These are phyloP conservation scores for Phrynosoma blainvillii DNA, from an alignment of 2,113 vertebrate species.

Conservation along the genomic window DNA sequence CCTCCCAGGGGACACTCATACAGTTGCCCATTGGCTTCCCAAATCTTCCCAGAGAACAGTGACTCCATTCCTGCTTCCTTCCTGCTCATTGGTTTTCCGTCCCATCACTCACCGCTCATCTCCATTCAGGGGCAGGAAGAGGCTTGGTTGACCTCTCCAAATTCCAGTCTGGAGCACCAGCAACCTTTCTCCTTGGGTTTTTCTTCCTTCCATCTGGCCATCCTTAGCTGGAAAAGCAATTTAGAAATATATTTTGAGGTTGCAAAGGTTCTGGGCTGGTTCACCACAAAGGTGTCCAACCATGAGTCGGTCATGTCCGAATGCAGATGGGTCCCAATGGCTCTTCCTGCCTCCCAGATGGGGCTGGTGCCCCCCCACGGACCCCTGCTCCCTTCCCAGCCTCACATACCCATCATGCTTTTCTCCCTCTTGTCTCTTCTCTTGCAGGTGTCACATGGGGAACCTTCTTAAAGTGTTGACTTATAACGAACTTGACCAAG, in stretches of 20 bases:
- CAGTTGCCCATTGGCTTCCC: not conserved
- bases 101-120: slow-evolving; percentile 38
- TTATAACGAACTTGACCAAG: slow-evolving; percentile 95
- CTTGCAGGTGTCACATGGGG: slow-evolving; percentile 95
- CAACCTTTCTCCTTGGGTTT: not conserved
- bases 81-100: not conserved
- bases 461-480: slow-evolving; percentile 96
- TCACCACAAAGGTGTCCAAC: not conserved
- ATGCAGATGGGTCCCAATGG: not conserved
- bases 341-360: slow-evolving; percentile 15
- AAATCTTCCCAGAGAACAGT: slow-evolving; percentile 2
- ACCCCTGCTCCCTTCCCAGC: slow-evolving; percentile 66
- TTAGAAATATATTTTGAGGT: too few relatives aligned
- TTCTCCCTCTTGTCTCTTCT: slow-evolving; percentile 90
- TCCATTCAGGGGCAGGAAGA: slow-evolving; percentile 57
- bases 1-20: not conserved
- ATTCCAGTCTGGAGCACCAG: not conserved
- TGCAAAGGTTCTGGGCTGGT: not conserved
- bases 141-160: not conserved
- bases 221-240: not conserved
- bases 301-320: too few relatives aligned
- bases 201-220: not conserved
- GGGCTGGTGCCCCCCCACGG: slow-evolving; percentile 19
- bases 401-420: slow-evolving; percentile 82
- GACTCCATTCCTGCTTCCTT: slow-evolving; percentile 40